Evolutionary conservation across 2,888 invertebrate species (phyloP).

Genomic region (Anarsia innoxiella): DNA sequence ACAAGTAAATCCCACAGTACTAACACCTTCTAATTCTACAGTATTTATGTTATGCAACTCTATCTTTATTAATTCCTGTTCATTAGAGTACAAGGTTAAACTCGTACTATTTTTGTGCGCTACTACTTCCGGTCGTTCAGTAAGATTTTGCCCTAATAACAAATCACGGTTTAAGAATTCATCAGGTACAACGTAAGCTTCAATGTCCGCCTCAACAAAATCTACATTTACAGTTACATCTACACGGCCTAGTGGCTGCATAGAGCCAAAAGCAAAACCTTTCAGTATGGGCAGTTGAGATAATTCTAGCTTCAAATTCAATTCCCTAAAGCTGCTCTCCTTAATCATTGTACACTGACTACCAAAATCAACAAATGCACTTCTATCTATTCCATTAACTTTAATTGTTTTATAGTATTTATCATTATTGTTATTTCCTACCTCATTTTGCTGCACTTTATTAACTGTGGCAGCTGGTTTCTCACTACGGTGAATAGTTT

Average conservation of each 20-base stretch:
- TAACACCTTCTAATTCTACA: not conserved
- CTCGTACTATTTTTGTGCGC: constrained; percentile 7
- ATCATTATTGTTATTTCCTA: not conserved
- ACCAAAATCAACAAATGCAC: constrained; percentile 14
- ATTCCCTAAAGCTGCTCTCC: not conserved
- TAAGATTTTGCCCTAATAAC: constrained; percentile 13
- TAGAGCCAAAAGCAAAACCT: constrained; percentile 8
- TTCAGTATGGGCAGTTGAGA: constrained; percentile 8
- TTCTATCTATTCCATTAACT: constrained; percentile 3
- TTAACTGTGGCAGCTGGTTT: not conserved
- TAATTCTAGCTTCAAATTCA: not conserved
- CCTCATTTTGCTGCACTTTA: not conserved
- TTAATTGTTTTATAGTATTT: constrained; percentile 11
- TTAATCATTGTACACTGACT: constrained; percentile 14
- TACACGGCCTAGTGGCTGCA: constrained; percentile 5
- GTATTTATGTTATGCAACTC: not conserved
- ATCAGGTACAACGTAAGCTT: constrained; percentile 9
- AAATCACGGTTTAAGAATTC: constrained; percentile 6
- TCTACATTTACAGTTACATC: constrained; percentile 3
- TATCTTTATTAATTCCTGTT: no score
- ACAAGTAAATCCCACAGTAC: not conserved
- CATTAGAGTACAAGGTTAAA: constrained; percentile 5
- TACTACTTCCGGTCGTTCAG: constrained; percentile 7
- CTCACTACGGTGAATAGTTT: no score
- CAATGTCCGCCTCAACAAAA: constrained; percentile 2